Conservation (phyloP, 2,888 invertebrate genomes). For the Phyllotreta cruciferae region DNA sequence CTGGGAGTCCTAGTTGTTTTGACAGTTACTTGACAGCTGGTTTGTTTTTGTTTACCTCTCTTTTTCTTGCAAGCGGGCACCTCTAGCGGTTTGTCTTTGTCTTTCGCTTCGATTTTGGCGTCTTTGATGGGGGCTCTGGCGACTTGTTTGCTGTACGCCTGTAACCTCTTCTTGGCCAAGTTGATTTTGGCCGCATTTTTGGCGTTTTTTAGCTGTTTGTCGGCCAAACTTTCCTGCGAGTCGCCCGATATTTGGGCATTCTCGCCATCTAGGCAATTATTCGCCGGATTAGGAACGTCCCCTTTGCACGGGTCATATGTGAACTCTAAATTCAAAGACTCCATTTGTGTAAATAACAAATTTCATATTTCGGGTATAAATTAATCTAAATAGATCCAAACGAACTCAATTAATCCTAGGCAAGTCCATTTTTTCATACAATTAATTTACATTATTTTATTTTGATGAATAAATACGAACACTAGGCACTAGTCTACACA, state of each 20-base stretch:
- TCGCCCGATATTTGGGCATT: conserved; percentile 6
- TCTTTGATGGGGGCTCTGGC: conserved; percentile 36
- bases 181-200: conserved; percentile 38
- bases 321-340: conserved; percentile 15
- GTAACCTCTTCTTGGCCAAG: conserved; percentile 55
- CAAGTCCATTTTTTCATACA: no score
- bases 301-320: conserved; percentile 1
- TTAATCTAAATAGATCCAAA: no score
- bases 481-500: no score
- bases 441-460: no score
- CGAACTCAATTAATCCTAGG: no score
- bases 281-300: conserved; percentile 5
- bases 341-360: conserved; percentile 7
- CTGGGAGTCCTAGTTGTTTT: background rate
- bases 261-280: conserved; percentile 13
- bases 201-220: conserved; percentile 16
- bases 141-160: conserved; percentile 51
- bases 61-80: conserved; percentile 33
- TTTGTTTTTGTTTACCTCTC: conserved; percentile 43
- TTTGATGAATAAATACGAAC: no score
- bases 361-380: conserved; percentile 2
- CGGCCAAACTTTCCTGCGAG: conserved; percentile 2
- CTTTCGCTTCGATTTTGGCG: conserved; percentile 36
- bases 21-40: background rate
- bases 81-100: conserved; percentile 31